Evolutionary conservation across 2,888 invertebrate genomes (phyloP), one percentile per base, ranked within the genome.

Genomic region (Habrosyne pyritoides): DNA sequence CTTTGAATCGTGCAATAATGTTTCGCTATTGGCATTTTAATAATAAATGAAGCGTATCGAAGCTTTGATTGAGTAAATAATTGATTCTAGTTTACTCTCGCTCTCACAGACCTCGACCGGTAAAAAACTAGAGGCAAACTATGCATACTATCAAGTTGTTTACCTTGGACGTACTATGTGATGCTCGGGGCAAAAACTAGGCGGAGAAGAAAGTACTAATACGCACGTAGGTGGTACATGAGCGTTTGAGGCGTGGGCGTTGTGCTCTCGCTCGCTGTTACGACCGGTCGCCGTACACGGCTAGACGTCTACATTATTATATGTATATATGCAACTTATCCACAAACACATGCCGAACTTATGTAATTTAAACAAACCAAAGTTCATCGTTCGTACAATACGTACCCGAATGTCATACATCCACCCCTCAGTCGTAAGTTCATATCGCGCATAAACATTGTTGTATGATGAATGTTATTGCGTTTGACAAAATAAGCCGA

Each of bases 171-270:
- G 26, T 28, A 57, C 55, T 57, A 61, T 52, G 53, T 53, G 54
- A 50, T 54, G 56, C 47, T 42, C 42, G 57, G 47, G 57, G 60
- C 54, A 69, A 67, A 59, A 66, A 61, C 63, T 61, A 60, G 61
- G 53, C 57, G 58, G 61, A 66, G 68, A 71, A 67, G 69, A 65
- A 68, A 67, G 63, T 63, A 61, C 57, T 62, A 59, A 60, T 12
- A 63, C 64, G 66, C 54, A 60, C 64, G 71, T 77, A 67, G 69
- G 67, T 65, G 63, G 62, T 63, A 61, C 68, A 63, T 61, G 57
- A 66, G 63, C 58, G 52, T 46, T 36, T 47, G 61, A 33, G n/a
- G 33, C 63, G 75, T 76, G 66, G 73, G 68, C 60, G 71, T 64
- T 65, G 65, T 56, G 60, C 59, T 58, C 58, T 59, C 62, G 56